Base-by-base conservation (phyloP, 2,888 invertebrate species). In the Ligdia adustata region DNA sequence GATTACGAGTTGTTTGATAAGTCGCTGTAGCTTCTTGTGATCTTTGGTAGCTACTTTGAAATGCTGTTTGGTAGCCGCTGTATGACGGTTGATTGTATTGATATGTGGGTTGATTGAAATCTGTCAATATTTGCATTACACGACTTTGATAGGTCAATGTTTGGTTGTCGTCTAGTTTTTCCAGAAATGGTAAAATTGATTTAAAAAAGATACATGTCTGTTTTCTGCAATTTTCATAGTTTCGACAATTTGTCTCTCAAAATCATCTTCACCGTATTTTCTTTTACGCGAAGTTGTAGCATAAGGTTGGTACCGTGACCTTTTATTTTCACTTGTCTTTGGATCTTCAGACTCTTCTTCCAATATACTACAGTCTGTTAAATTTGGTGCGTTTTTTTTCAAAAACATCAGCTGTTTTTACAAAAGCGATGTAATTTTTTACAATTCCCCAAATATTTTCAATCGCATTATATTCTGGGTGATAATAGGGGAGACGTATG, bases 371-470 rank as follows among this genome's bases (percentile, higher is more conserved):
- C 22, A n/a, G 26, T 53, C 53, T 34, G 56, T 57, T 53, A 40
- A 9, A 43, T 57, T 57, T 46, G 41, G 45, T 35, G 34, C 44
- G 28, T 52, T 56, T 56, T 52, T 56, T 39, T 56, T 31, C 24
- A 50, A 47, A 52, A 52, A 44, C 44, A 43, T 22, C 6, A n/a
- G n/a, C n/a, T n/a, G n/a, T n/a, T n/a, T 16, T 16, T 16, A 4
- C 5, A 16, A 5, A 16, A 4, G 16, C 16, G 16, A 16, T 5
- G 16, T 16, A 16, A 16, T 16, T 3, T 16, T 16, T 16, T 4
- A 16, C 16, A 5, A 16, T 16, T 5, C 16, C 5, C 16, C 16
- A 16, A 5, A 5, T 16, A 16, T 16, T 16, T 16, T 16, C 16
- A 24, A 24, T 3, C 24, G 24, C 24, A 24, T 24, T 24, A n/a